Base-by-base conservation (phyloP, 2,797 vertebrate genomes). In the Acomys russatus region DNA sequence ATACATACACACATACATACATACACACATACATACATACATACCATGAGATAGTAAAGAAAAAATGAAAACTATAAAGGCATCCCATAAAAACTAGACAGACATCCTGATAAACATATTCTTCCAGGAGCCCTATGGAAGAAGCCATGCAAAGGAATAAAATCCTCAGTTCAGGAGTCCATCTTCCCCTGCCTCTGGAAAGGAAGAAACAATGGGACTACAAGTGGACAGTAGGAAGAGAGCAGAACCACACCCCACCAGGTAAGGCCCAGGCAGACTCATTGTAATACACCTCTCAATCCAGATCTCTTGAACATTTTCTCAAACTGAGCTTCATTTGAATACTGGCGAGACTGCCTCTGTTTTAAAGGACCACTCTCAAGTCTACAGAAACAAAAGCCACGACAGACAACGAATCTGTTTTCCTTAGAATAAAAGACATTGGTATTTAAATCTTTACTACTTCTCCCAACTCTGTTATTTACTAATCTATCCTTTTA, bases 351-450 rank as follows among this genome's bases (percentile, higher is more conserved):
- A 9, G 25, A 18, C 18, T n/a, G 28, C 44, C 35, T 49, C 44
- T 20, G 5, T 11, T 68, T 66, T 68, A 22, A 66, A 91, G 18
- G 3, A 22, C 0, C 33, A 18, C 5, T 12, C 71, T 44, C 66
- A 92, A 92, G 92, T 88, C 51, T 56, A 90, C 22, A 85, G 20
- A 92, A 93, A 94, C 33, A 90, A 94, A 96, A 90, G 25, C 5
- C 3, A 30, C 15, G 76, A 23, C 35, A 90, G 71, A 88, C 95
- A 94, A 85, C 1, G 56, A 84, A 88, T 23, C 61, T 3, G 66
- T 80, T 95, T 97, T 92, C 33, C 85, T 91, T 74, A 77, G 15
- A 78, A 64, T 25, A 56, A 94, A 95, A 83, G 63, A 63, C 66
- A 86, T 20, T 44, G 28, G 63, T 66, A 30, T 51, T 66, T 90